Percentiles rank a stretch among this genome's conserved stretches.
Evolutionary conservation across 2,888 invertebrate species (phyloP).

Genomic region (Gandaritis pyraliata): DNA sequence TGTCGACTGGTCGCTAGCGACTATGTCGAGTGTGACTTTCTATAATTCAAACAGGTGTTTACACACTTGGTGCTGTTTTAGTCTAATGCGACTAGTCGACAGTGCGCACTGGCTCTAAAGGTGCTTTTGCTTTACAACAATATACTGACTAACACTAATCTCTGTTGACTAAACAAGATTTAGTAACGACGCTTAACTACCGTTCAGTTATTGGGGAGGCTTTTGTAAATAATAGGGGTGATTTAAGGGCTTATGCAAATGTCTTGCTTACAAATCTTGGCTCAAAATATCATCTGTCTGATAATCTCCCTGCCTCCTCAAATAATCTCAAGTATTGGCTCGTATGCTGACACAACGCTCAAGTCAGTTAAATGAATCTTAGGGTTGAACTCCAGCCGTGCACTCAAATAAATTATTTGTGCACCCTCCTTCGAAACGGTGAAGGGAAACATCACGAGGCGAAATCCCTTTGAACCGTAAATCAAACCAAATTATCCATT

Average conservation of each 20-base stretch:
- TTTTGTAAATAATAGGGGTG: constrained; percentile 41
- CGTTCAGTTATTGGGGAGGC: constrained; percentile 49
- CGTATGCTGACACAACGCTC: no score
- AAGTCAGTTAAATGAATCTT: no score
- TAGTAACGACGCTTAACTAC: constrained; percentile 50
- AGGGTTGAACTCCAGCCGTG: no score
- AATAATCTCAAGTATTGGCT: no score
- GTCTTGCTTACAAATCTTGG: constrained; percentile 1
- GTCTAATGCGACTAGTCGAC: no score
- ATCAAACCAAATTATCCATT: neutral
- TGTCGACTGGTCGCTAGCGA: no score
- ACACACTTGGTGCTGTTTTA: no score
- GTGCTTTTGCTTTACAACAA: neutral
- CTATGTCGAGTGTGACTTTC: no score
- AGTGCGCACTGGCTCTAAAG: no score
- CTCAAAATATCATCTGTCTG: constrained; percentile 1
- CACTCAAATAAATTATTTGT: no score
- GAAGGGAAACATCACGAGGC: neutral
- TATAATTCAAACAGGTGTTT: no score
- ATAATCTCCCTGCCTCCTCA: no score
- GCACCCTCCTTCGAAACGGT: neutral
- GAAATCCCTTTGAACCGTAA: neutral
- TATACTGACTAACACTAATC: constrained; percentile 25
- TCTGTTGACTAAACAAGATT: constrained; percentile 57
- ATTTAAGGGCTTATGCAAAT: constrained; percentile 20